Base-by-base conservation (phyloP, 2,797 vertebrate species). In the Phrynocephalus forsythii region DNA sequence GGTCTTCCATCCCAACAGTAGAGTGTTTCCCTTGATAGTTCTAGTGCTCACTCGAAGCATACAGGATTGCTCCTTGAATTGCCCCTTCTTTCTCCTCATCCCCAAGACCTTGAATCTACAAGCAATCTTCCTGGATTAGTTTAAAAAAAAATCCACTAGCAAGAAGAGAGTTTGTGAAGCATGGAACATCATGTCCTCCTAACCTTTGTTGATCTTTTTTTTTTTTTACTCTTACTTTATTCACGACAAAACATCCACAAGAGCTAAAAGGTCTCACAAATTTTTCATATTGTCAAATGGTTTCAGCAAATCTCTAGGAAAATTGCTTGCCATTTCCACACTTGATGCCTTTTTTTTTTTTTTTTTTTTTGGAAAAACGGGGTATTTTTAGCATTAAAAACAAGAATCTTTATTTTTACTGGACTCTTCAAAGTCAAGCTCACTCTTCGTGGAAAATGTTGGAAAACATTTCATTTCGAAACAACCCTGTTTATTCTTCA, bases 401-500 rank as follows among this genome's bases (percentile, higher is more conserved):
- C 18, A 88, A 87, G 75, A 90, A 72, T 60, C 1, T 6, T 79
- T 89, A 0, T 67, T 87, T 86, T 90, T 91, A 89, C 87, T 91
- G 1, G 30, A 92, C 81, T 88, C 89, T 76, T 83, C 48, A 84
- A 85, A 76, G 13, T 80, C 79, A 79, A 86, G 48, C 85, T 93
- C 85, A 89, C 38, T 68, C 69, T 87, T 91, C 84, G 73, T 60
- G 90, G 72, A 91, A 94, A 90, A 91, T 77, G 79, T 71, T 94
- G 89, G 91, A 94, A 93, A 91, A 84, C 7, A 87, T 90, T 92
- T 93, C 87, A 78, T 93, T 94, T 94, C 22, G 18, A 94, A 92
- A 93, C 83, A 87, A 79, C 88, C 66, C 72, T 89, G 83, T 82
- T 94, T 89, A 83, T 86, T 38, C 60, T 92, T 93, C 89, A 78